phyloP scores from a whole-genome alignment of 2,113 vertebrate species.

The Carassius carassius region DNA sequence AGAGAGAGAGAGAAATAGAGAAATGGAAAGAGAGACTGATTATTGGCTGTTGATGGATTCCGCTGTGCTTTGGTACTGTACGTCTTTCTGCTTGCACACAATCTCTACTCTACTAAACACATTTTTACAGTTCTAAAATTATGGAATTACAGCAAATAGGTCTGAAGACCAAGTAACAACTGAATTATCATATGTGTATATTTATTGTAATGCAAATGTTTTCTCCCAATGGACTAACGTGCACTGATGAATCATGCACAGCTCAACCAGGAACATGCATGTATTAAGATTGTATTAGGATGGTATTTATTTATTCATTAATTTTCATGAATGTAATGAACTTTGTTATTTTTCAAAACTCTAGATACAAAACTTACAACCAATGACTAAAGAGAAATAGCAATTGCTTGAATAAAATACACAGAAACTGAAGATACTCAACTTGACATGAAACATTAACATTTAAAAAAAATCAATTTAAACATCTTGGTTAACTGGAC shows the following conservation, averaged over 20 bases:
- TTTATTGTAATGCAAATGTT: background rate
- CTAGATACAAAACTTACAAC: background rate
- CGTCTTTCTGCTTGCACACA: background rate
- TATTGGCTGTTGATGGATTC: slow-evolving; percentile 80
- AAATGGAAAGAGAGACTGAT: slow-evolving; percentile 61
- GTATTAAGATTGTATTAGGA: too few species aligned
- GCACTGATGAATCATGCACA: background rate
- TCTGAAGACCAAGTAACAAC: background rate
- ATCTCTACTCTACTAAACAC: background rate
- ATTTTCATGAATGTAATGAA: too few species aligned
- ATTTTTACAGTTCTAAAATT: background rate
- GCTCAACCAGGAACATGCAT: background rate
- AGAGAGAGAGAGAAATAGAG: background rate
- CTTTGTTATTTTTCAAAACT: background rate
- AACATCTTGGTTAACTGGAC: background rate
- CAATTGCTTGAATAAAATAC: background rate
- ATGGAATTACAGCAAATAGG: background rate
- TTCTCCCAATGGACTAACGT: background rate
- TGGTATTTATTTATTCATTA: too few species aligned
- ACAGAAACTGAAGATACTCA: too few species aligned
- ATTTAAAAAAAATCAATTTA: background rate
- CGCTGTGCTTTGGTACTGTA: slow-evolving; percentile 60
- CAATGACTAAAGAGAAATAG: background rate
- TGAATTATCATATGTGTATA: background rate
- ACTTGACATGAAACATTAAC: background rate